phyloP scores from a whole-genome alignment of 2,797 vertebrate species.

The Apogon talboti region DNA sequence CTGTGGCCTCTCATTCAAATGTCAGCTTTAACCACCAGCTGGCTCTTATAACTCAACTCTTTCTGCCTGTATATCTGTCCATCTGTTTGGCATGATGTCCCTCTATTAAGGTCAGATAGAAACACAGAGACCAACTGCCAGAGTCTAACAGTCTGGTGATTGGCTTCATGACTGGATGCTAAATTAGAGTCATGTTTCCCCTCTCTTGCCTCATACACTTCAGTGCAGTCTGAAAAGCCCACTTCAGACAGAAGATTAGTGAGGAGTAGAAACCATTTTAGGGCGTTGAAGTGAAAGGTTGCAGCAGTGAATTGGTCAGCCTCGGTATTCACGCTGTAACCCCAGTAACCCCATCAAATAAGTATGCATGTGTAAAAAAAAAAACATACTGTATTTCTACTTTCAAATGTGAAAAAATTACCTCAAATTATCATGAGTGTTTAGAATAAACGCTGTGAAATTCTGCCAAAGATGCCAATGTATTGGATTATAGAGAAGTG shows the following conservation, averaged over 20 bases:
- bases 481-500: no score
- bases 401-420: no score
- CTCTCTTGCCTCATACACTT: constrained; percentile 8
- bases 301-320: no score
- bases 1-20: constrained; percentile 36
- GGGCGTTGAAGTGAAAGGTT: no score
- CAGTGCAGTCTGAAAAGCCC: constrained; percentile 3
- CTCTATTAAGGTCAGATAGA: constrained; percentile 35
- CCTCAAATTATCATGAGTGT: no score
- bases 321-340: no score
- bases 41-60: constrained; percentile 40
- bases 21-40: constrained; percentile 54
- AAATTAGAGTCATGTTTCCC: constrained; percentile 14
- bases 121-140: constrained; percentile 23
- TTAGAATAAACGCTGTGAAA: no score
- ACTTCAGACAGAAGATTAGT: not conserved
- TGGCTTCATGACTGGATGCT: constrained; percentile 28
- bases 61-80: constrained; percentile 23
- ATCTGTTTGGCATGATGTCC: constrained; percentile 29
- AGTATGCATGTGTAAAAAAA: no score
- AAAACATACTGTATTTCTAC: no score
- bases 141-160: constrained; percentile 36
- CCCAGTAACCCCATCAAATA: no score
- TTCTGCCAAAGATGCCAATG: no score
- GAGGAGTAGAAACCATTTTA: not conserved